Conservation (phyloP, 2,888 invertebrate genomes). For the Acrobeloides nanus region DNA sequence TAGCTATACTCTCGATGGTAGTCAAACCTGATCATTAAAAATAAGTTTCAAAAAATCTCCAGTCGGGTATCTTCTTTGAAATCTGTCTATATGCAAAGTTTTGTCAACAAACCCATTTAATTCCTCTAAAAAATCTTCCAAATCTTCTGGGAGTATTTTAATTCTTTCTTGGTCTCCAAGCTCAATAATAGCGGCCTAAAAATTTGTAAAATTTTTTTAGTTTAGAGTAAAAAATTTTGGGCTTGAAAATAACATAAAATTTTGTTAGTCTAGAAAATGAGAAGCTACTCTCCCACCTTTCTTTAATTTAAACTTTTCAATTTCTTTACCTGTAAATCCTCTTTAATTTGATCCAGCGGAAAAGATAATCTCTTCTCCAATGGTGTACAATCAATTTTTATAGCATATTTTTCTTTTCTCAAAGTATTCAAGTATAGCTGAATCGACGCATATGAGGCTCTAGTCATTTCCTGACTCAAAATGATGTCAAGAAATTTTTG, state of each 20-base stretch:
- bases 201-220: too few species aligned
- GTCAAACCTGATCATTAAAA: not conserved
- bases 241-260: too few species aligned
- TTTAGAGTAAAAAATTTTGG: too few species aligned
- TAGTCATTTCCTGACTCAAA: conserved; percentile 26
- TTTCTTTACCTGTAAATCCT: conserved; percentile 27
- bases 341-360: conserved; percentile 22
- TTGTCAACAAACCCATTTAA: conserved; percentile 15
- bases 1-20: not conserved
- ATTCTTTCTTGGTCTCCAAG: conserved; percentile 18
- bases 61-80: conserved; percentile 10
- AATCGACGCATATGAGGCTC: conserved; percentile 22
- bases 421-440: conserved; percentile 17
- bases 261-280: too few species aligned
- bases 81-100: conserved; percentile 13
- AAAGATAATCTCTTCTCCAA: conserved; percentile 16
- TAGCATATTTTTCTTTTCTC: conserved; percentile 11
- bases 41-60: not conserved
- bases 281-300: too few species aligned
- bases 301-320: too few species aligned
- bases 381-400: conserved; percentile 22
- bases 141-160: conserved; percentile 13
- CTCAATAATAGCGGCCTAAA: conserved; percentile 23
- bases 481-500: conserved; percentile 22
- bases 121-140: conserved; percentile 15